Evolutionary conservation across 2,113 vertebrate genomes (phyloP), one percentile per base, ranked within the genome.

Genomic region (Sylvilagus bachmani): DNA sequence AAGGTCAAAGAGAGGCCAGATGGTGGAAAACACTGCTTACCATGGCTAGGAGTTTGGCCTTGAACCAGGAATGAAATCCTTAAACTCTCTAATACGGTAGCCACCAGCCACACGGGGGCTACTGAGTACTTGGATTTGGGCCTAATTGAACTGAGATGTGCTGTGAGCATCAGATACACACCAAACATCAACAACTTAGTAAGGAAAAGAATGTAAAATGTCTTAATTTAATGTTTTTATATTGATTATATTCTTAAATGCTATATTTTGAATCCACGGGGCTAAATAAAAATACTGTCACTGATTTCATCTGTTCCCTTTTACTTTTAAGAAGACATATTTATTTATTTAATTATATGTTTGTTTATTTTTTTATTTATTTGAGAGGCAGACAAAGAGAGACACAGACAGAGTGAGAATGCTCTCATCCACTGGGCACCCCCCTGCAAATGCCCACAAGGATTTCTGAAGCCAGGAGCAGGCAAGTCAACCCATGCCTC

Each of bases 251-350:
- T 13, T 29, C 22, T 81, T 53, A 92, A 85, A 92, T 55, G n/a
- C 38, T 44, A 0, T 62, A 84, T 24, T 80, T 86, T 10, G 74
- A 25, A 62, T 38, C 66, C 5, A 64, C 2, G n/a, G 29, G 29
- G 16, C 31, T 85, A 71, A 70, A 33, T 29, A 79, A 74, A 84
- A 44, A 44, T 44, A 6, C 66, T 10, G 16, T 64, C 67, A 53
- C 89, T 44, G 21, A 77, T 73, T 77, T 81, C 44, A 61, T 11
- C 33, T 58, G 10, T 71, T 74, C 61, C 44, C 36, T 87, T 87
- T 92, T 78, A 29, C 31, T 75, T 90, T 79, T 16, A 67, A 89
- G 94, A 70, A 70, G 31, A 31, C 67, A n/a, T 27, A 44, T 58
- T 58, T 58, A 58, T 58, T 58, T 58, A 17, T 58, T 58, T 55